Evolutionary conservation across 2,113 vertebrate genomes (phyloP).

Genomic region (Todiramphus chloris): DNA sequence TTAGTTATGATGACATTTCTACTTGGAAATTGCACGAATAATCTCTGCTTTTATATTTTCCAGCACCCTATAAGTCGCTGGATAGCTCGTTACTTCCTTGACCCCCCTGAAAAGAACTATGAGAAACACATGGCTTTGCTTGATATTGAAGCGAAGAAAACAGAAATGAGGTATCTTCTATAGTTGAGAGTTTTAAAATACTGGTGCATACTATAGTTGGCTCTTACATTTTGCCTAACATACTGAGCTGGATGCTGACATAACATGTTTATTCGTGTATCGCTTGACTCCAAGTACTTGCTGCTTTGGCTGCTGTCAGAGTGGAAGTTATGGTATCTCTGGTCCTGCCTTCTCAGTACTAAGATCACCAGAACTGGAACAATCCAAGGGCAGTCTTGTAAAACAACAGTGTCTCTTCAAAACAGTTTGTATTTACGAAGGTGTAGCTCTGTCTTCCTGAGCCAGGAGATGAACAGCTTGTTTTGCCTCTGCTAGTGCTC

Average conservation of each 20-base stretch:
- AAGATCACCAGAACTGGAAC: not conserved
- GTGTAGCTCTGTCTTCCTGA: not conserved
- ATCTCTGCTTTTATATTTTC: not conserved
- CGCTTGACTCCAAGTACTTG: not conserved
- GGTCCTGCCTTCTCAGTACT: not conserved
- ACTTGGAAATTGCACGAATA: not conserved
- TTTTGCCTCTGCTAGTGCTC: not conserved
- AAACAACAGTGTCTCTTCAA: not conserved
- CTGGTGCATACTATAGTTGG: not conserved
- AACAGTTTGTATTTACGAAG: not conserved
- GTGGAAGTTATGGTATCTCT: not conserved
- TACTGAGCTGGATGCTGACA: not conserved
- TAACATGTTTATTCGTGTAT: not conserved
- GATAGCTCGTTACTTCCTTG: conserved; percentile 79
- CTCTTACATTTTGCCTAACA: not conserved
- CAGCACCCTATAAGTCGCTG: conserved; percentile 96
- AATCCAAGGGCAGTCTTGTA: not conserved
- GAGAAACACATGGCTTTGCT: conserved; percentile 89
- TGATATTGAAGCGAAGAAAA: conserved; percentile 81
- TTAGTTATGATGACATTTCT: not conserved
- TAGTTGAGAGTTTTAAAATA: not conserved
- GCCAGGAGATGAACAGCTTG: not conserved
- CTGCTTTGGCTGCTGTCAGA: not conserved
- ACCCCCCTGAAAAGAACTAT: conserved; percentile 89
- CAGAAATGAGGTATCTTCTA: conserved; percentile 79